Evolutionary conservation across 2,888 invertebrate genomes (phyloP), one percentile per base, ranked within the genome.

Genomic region (Phaedon cochleariae): DNA sequence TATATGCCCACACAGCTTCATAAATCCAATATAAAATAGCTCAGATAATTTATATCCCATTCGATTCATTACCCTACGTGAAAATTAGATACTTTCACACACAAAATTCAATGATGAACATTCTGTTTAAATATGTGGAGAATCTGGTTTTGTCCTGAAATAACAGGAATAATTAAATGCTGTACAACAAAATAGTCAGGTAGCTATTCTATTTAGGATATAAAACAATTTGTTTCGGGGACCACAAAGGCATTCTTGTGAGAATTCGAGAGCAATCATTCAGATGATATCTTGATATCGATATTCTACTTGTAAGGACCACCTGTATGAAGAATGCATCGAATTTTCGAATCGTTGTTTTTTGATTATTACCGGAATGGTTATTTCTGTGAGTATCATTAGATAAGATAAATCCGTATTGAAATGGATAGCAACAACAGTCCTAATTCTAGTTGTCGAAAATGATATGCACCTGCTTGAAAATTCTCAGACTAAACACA

Each of bases 201-300:
- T 68, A 68, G 65, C 60, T 65, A 63, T 68, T 65, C 48, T n/a
- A 31, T 60, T 57, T 57, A 17, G 26, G 29, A 53, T 10, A 31
- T 58, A 46, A 45, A 64, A 64, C 45, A 58, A 67, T 64, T 61
- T 62, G 65, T 65, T 45, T 63, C 68, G 65, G 65, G 34, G 2
- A 31, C n/a, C 17, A 65, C 61, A 68, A 61, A 68, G 60, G 61
- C 52, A 63, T 65, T 68, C 65, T 51, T 65, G 37, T 51, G 53
- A 48, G 57, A 57, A 62, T 65, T 52, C 59, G 46, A 64, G 31
- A 62, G 46, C 52, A 34, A 52, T 37, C 64, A 54, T 63, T 68
- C 58, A 68, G 68, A 68, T 68, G 63, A 68, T 68, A 68, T 68
- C 68, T 68, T 52, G 62, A 57, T n/a, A n/a, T 68, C 65, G 62